These are phyloP conservation scores for Hartigia nigra DNA, from an alignment of 2,888 invertebrate genomes.

Conservation along the genomic window DNA sequence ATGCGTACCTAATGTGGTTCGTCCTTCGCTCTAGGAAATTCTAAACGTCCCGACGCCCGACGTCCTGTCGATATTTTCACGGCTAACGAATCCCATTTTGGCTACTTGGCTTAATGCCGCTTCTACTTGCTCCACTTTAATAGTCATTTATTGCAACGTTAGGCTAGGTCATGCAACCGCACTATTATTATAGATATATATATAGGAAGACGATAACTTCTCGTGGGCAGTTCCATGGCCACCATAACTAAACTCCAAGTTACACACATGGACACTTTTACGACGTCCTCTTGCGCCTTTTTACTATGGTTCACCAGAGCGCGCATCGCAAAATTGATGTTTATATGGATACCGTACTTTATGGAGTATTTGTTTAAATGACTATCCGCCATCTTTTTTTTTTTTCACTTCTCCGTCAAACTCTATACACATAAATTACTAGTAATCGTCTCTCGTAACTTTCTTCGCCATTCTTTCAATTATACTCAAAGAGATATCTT, in stretches of 20 bases:
- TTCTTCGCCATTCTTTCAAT: constrained; percentile 1
- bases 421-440: constrained; percentile 4
- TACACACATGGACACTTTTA: constrained; percentile 22
- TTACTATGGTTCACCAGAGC: constrained; percentile 7
- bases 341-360: constrained; percentile 21
- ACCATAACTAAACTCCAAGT: constrained; percentile 18
- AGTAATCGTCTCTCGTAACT: not conserved
- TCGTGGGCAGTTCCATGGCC: constrained; percentile 10
- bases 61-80: not conserved
- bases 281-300: constrained; percentile 16
- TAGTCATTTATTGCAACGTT: not conserved
- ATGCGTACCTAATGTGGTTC: constrained; percentile 48
- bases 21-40: constrained; percentile 34
- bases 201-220: not conserved
- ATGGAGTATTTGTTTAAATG: constrained; percentile 25
- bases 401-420: not conserved
- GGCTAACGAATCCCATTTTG: not conserved
- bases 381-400: constrained; percentile 17
- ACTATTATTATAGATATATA: not conserved
- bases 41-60: constrained; percentile 24
- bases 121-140: not conserved
- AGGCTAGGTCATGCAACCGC: not conserved
- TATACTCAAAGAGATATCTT: not conserved
- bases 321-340: constrained; percentile 19
- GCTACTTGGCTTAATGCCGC: not conserved